A percentile compares a stretch with the other conserved stretches of the same genome.
Evolutionary conservation across 2,113 vertebrate species (phyloP).

Genomic region (Pollachius pollachius): DNA sequence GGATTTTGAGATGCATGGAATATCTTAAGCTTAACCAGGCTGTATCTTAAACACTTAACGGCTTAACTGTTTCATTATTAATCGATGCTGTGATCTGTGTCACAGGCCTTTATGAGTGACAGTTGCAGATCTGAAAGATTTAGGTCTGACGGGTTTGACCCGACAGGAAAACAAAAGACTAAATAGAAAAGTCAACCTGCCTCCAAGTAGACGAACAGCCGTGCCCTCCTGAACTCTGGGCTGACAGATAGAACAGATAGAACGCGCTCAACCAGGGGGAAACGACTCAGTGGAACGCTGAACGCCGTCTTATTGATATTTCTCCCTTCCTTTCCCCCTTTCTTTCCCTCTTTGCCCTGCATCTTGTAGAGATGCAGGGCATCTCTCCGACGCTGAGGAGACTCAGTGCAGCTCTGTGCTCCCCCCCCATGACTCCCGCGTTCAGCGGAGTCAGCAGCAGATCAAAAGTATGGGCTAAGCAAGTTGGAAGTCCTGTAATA

Average conservation of each 20-base stretch:
- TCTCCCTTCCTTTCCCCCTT: no score
- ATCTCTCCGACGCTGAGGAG: slow-evolving; percentile 57
- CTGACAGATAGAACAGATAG: slow-evolving; percentile 58
- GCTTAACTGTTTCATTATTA: no score
- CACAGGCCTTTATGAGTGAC: no score
- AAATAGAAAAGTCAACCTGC: not conserved
- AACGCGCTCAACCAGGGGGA: slow-evolving; percentile 8
- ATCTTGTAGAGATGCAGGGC: no score
- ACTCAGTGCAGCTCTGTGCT: slow-evolving; percentile 65
- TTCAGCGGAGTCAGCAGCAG: slow-evolving; percentile 71
- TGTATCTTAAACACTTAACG: no score
- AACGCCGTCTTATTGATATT: no score
- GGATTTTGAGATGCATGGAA: not conserved
- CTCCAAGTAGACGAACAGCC: slow-evolving; percentile 5
- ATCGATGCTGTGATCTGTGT: no score
- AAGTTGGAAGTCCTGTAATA: slow-evolving; percentile 75
- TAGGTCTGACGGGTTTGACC: no score
- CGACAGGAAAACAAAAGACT: no score
- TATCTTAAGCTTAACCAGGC: not conserved
- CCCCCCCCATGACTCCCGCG: slow-evolving; percentile 71
- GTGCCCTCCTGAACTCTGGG: slow-evolving; percentile 28
- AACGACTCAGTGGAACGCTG: not conserved
- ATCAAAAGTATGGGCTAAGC: slow-evolving; percentile 75
- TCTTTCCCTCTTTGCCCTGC: slow-evolving; percentile 12
- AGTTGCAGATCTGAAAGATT: no score